phyloP scores from a whole-genome alignment of 2,797 vertebrate genomes.

The Trachops cirrhosus region DNA sequence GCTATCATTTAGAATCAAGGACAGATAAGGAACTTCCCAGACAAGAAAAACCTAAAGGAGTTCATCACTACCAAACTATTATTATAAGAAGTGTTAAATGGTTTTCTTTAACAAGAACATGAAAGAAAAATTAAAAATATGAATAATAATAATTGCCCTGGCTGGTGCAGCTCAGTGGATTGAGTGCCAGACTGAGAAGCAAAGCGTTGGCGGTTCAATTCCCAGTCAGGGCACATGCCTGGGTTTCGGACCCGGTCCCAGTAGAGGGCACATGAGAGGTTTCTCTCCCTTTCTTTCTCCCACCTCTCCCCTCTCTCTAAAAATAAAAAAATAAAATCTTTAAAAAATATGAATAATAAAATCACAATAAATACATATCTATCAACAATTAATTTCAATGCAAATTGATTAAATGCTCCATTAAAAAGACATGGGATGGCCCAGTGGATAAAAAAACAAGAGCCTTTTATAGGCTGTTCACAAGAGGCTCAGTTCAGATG shows the following conservation, averaged over 20 bases:
- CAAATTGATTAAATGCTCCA: not conserved
- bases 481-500: not conserved
- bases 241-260: no score
- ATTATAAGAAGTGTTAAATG: not conserved
- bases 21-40: not conserved
- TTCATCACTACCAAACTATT: not conserved
- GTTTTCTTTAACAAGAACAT: no score
- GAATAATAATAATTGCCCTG: no score
- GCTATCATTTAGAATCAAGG: not conserved
- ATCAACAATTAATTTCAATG: not conserved
- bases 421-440: not conserved
- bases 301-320: no score
- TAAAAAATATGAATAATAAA: not conserved
- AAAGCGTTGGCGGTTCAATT: no score
- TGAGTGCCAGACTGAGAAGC: no score
- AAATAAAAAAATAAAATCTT: no score
- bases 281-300: no score
- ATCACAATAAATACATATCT: not conserved
- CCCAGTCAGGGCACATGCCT: no score
- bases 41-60: not conserved
- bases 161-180: no score
- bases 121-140: no score
- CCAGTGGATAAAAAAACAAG: not conserved
- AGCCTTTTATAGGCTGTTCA: not conserved
- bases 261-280: no score